These are phyloP conservation scores for Chiroxiphia lanceolata DNA, from an alignment of 2,797 vertebrate genomes.

Conservation along the genomic window DNA sequence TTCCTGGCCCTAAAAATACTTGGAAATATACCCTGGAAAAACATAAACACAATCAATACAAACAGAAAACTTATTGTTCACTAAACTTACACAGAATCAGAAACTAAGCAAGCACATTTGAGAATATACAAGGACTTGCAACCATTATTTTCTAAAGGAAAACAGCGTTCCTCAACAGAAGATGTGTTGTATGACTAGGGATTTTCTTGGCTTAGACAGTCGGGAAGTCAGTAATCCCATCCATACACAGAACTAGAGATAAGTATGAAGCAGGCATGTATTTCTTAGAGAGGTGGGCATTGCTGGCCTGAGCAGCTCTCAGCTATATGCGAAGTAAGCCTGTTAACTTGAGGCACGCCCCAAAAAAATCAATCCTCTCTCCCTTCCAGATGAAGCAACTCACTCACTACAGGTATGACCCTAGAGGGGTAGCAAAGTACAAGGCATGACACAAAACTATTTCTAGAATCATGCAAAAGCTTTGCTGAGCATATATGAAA, in stretches of 20 bases:
- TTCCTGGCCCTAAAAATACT: not conserved
- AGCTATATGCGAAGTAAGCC: not conserved
- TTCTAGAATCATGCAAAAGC: not conserved
- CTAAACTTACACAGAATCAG: not conserved
- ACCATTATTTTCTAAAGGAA: not conserved
- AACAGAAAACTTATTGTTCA: not conserved
- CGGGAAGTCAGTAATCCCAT: not conserved
- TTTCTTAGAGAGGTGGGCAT: not conserved
- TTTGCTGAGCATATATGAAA: not conserved
- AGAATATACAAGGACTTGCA: not conserved
- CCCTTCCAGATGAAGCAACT: not conserved
- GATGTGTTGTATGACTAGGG: not conserved
- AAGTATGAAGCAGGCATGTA: not conserved
- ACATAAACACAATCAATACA: not conserved
- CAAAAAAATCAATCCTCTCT: not conserved
- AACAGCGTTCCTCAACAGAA: not conserved
- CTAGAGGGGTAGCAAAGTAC: not conserved
- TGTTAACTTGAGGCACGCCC: not conserved
- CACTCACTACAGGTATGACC: not conserved
- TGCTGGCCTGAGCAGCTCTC: not conserved
- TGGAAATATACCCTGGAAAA: not conserved
- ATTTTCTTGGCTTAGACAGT: not conserved
- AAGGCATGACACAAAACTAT: not conserved
- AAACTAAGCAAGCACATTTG: not conserved
- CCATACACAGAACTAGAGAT: not conserved